Evolutionary conservation across 2,888 invertebrate genomes (phyloP), one percentile per base, ranked within the genome.

Genomic region (Athalia rosae): DNA sequence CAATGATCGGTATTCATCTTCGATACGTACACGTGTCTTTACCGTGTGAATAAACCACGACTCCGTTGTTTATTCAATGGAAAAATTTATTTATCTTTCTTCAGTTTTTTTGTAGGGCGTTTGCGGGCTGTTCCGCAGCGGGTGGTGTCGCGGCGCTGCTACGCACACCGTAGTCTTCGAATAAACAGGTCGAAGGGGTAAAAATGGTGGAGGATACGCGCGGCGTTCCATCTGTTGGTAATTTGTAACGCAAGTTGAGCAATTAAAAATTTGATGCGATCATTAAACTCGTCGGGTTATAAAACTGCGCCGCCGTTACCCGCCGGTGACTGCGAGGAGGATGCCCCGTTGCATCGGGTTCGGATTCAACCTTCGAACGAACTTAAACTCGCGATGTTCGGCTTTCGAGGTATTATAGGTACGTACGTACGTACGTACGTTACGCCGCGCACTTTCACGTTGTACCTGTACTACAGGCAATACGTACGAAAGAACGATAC

Each of bases 221-320:
- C 11, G 69, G 80, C 81, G 84, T 78, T 85, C 86, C 88, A 87
- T 87, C 88, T 88, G 88, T 86, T 87, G 83, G 87, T 86, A 88
- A 88, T 88, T 87, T 87, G 87, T 87, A 88, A 88, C 87, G 84
- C 84, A 85, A 87, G 86, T 82, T 81, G 85, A 83, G 86, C 87
- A 88, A 88, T 88, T 88, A 88, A 88, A 88, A 88, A 87, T 88
- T 88, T 88, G 87, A 88, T 87, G 88, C 85, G 86, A 84, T 83
- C 86, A 88, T 88, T 88, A 88, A 88, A 88, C 87, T 87, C 85
- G 86, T 83, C 83, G 85, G 86, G 87, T 86, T 87, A 86, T 87
- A 88, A 88, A 88, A 85, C 86, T 83, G 80, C 79, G 79, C 79
- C 7, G 62, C 47, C 28, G 48, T 15, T 11, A n/a, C 45, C 45